Evolutionary conservation across 2,113 vertebrate genomes (phyloP).

Genomic region (Lagenorhynchus albirostris): DNA sequence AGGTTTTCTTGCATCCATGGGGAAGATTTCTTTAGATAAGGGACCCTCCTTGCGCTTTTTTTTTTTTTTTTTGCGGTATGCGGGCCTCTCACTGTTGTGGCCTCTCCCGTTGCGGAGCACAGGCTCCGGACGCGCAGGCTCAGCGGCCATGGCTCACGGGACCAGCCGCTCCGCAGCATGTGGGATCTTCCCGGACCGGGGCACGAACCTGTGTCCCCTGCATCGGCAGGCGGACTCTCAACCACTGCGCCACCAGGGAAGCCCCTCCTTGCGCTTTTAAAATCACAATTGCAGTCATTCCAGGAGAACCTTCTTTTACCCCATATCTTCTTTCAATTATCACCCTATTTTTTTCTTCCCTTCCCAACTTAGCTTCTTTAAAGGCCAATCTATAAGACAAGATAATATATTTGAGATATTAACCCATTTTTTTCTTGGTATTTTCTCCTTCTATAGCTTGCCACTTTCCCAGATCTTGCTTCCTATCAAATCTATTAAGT

Average conservation of each 20-base stretch:
- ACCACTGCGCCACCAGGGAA: no score
- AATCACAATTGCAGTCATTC: background rate
- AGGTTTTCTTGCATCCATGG: background rate
- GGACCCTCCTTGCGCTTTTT: background rate
- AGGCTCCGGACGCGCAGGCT: no score
- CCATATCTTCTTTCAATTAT: background rate
- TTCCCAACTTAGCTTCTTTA: background rate
- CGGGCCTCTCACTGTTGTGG: no score
- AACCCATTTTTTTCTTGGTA: background rate
- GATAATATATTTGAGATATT: background rate
- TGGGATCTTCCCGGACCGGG: no score
- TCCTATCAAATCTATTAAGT: background rate
- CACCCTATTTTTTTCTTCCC: background rate
- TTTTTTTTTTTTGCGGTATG: no score
- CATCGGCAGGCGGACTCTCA: no score
- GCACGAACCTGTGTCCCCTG: no score
- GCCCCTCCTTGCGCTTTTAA: background rate
- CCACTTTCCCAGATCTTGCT: background rate
- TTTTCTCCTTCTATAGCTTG: background rate
- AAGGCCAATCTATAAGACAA: background rate
- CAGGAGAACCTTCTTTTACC: background rate
- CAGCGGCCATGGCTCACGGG: no score
- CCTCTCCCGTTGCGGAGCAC: no score
- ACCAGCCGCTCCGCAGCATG: no score
- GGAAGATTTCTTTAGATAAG: background rate